Conservation (phyloP, 2,113 vertebrate genomes). For the Pitta sordida region DNA sequence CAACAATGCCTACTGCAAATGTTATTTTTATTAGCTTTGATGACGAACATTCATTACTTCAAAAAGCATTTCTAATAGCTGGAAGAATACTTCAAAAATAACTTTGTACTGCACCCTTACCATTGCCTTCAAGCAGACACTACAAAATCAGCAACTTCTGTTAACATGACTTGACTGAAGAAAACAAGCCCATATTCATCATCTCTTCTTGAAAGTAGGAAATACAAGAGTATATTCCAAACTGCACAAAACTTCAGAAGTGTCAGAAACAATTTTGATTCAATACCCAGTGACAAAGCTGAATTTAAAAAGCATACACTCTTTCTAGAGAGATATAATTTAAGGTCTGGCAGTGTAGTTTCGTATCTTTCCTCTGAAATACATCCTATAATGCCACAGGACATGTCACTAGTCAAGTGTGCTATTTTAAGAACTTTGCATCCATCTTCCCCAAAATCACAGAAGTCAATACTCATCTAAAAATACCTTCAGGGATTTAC, state of each 20-base stretch:
- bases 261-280: neutral
- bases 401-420: neutral
- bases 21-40: neutral
- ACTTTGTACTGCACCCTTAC: neutral
- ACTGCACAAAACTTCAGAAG: neutral
- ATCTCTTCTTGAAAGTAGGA: neutral
- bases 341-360: neutral
- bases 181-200: neutral
- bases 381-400: neutral
- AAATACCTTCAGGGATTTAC: neutral
- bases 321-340: neutral
- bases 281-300: neutral
- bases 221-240: neutral
- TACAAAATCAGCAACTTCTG: neutral
- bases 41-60: neutral
- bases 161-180: neutral
- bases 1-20: neutral
- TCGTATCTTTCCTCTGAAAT: neutral
- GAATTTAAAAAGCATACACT: neutral
- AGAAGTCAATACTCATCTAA: neutral
- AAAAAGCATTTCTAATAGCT: neutral
- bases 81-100: neutral
- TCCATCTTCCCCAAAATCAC: neutral
- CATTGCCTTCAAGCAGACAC: neutral
- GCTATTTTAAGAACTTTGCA: neutral